Percentiles rank a stretch among this genome's conserved stretches.
phyloP scores from a whole-genome alignment of 2,113 vertebrate genomes.

The Erinaceus europaeus region DNA sequence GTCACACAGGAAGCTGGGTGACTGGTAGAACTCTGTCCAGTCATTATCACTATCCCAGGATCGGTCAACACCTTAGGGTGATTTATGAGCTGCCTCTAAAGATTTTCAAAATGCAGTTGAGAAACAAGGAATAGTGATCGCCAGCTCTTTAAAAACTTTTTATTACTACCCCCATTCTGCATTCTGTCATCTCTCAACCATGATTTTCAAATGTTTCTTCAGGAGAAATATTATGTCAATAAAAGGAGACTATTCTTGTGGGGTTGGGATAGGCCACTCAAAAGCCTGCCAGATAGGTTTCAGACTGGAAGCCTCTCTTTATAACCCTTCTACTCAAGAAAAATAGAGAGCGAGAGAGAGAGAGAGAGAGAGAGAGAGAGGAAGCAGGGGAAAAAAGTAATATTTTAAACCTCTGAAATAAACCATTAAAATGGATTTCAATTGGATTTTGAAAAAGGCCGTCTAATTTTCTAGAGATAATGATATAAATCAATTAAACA shows the following conservation, averaged over 20 bases:
- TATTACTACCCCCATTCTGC: not conserved
- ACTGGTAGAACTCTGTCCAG: not conserved
- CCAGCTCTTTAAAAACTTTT: not conserved
- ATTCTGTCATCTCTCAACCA: not conserved
- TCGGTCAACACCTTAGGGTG: not conserved
- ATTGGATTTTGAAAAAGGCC: constrained; percentile 3
- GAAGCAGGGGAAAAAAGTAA: not conserved
- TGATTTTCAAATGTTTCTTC: constrained; percentile 8
- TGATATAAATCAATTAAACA: not conserved
- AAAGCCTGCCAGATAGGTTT: not conserved
- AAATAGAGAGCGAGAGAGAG: not conserved
- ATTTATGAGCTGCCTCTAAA: not conserved
- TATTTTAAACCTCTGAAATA: constrained; percentile 26
- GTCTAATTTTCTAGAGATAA: constrained; percentile 11
- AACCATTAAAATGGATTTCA: not conserved
- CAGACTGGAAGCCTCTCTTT: not conserved
- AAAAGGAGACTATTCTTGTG: not conserved
- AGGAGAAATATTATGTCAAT: not conserved
- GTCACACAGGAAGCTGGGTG: not conserved
- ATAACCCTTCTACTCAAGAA: not conserved
- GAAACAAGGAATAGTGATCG: not conserved
- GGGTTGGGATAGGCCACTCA: not conserved
- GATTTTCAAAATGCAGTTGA: constrained; percentile 4
- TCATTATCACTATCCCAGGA: not conserved
- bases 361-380: not conserved